phyloP scores from a whole-genome alignment of 1,140 invertebrate species.

The Drosophila neocordata region DNA sequence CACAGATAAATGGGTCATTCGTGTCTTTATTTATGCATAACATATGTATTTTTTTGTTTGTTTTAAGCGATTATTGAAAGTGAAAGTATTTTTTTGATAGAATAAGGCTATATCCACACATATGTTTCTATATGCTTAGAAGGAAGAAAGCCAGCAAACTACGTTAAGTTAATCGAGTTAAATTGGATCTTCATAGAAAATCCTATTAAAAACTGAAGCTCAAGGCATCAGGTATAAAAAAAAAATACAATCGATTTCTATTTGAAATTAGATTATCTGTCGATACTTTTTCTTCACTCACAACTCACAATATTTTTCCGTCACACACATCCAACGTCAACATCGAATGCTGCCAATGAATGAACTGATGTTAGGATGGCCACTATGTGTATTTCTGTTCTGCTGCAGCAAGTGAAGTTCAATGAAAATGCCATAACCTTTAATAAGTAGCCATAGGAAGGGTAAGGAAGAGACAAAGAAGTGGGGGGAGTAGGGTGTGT shows the following conservation, averaged over 20 bases:
- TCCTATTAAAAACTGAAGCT: too few species aligned
- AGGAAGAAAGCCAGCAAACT: too few species aligned
- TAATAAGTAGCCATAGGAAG: slow-evolving; percentile 4
- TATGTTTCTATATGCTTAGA: slow-evolving; percentile 5
- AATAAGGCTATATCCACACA: neutral
- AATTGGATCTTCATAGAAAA: too few species aligned
- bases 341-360: slow-evolving; percentile 30
- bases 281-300: neutral
- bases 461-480: neutral
- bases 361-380: slow-evolving; percentile 36
- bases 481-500: neutral
- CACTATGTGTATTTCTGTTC: slow-evolving; percentile 24
- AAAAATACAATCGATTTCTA: neutral
- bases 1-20: slow-evolving; percentile 58
- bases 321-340: slow-evolving; percentile 16
- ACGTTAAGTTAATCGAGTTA: too few species aligned
- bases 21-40: slow-evolving; percentile 31
- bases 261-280: neutral
- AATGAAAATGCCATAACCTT: slow-evolving; percentile 64
- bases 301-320: slow-evolving; percentile 5
- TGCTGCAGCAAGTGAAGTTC: slow-evolving; percentile 64
- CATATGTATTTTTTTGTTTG: slow-evolving; percentile 32
- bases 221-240: too few species aligned
- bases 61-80: slow-evolving; percentile 39
- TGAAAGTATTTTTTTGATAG: slow-evolving; percentile 52